Evolutionary conservation across 2,888 invertebrate genomes (phyloP), one percentile per base, ranked within the genome.

Genomic region (Neoascia interrupta): DNA sequence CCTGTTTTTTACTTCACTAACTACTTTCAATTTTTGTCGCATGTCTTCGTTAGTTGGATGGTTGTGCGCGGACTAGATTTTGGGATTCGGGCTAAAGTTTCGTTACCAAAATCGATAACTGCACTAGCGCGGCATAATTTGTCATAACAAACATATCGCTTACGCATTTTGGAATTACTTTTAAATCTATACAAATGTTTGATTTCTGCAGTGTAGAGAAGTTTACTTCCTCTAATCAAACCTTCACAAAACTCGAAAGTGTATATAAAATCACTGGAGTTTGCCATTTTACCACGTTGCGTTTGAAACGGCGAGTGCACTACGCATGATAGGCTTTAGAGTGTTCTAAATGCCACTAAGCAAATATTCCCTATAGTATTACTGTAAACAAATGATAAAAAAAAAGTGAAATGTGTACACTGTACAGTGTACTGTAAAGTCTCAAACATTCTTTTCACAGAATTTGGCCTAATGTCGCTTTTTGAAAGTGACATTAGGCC

Each of bases 171-270:
- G 1, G n/a, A 28, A n/a, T 47, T 47, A n/a, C n/a, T 5, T 3
- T 31, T 47, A n/a, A 47, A 47, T 10, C 19, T 47, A 16, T 47
- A 47, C 10, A 31, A 47, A 15, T 45, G 41, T 21, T 41, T 41
- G 3, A 41, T 21, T 21, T 51, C 21, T 4, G 49, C 19, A 19
- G 34, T 19, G 11, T 49, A 49, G n/a, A 49, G 5, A n/a, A 31
- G 31, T 31, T 31, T 5, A 6, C 51, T 51, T 6, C 51, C 36
- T 8, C 21, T n/a, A n/a, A n/a, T n/a, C n/a, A n/a, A n/a, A n/a
- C n/a, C n/a, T n/a, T n/a, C n/a, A n/a, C n/a, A n/a, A 2, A 47
- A 31, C 21, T 51, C 36, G 13, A 19, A 41, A 10, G 19, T 2
- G n/a, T 19, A 5, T 4, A 41, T 19, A 4, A 19, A 19, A 19